Base-by-base conservation (phyloP, 2,888 invertebrate species). In the Trichacis sp. region DNA sequence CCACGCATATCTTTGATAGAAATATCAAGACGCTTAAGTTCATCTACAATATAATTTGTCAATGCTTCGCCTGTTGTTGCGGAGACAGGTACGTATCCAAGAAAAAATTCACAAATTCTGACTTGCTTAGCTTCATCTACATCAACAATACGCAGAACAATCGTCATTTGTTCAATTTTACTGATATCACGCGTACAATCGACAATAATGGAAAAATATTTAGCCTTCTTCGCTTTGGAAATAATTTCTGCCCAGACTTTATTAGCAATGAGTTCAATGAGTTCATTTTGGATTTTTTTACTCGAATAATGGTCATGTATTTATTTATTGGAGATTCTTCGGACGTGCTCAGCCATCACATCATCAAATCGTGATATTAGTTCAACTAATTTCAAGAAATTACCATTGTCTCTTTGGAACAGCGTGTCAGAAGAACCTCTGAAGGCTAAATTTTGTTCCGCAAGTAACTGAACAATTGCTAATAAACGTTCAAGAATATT, bases 1-100 rank as follows among this genome's bases (percentile, higher is more conserved):
- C 76, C 76, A 50, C 76, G 74, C 68, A 74, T 74, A 62, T 76
- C 59, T 24, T 24, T 8, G 8, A 24, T 24, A 24, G 8, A 8
- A 24, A 24, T 24, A 5, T 8, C 24, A 24, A 5, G 3, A 5
- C 8, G 4, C 8, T 24, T 8, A 24, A 24, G 24, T 24, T 24
- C 4, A 5, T 8, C 24, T 24, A 24, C 8, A 8, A 24, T 24
- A 24, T 24, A 24, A 24, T 3, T 24, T 8, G 24, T 24, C 8
- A 24, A 8, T 3, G 24, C 8, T 24, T 24, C 24, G 8, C 24
- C 8, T 5, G 3, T 8, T 24, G 24, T 24, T 8, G 3, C 8
- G 3, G 3, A 5, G 4, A 24, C 24, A 24, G 24, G 24, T 3
- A 24, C 24, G 24, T 5, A 24, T 8, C 8, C 24, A 24, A 24